A percentile compares a stretch with the other conserved stretches of the same genome.
These are phyloP conservation scores for Octodon degus DNA, from an alignment of 2,113 vertebrate genomes.

Conservation along the genomic window DNA sequence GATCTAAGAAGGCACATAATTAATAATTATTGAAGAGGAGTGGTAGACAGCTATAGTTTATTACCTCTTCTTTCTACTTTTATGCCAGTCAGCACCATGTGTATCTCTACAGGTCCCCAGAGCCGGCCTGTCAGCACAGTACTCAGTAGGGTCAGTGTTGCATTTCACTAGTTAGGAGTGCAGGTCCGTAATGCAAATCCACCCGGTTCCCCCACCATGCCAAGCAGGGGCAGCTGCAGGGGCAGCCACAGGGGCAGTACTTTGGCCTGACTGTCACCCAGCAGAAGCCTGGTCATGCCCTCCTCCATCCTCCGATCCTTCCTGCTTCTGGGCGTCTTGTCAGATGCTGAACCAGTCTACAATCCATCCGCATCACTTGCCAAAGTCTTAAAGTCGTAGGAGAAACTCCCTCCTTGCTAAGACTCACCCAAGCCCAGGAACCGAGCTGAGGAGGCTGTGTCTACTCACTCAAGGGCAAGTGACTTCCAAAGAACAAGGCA, in stretches of 20 bases:
- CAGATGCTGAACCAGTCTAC: background rate
- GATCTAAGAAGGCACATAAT: background rate
- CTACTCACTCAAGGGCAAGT: background rate
- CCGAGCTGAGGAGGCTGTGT: rapidly evolving
- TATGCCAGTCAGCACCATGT: constrained; percentile 53
- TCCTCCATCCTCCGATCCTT: background rate
- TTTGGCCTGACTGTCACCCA: background rate
- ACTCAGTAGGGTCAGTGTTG: background rate
- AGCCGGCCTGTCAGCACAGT: constrained; percentile 12
- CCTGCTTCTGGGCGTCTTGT: background rate
- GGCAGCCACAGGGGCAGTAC: background rate
- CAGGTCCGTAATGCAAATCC: background rate
- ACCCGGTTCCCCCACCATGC: constrained; percentile 19
- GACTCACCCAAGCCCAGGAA: background rate
- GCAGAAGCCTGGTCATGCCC: background rate
- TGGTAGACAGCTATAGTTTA: background rate
- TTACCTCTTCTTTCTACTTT: background rate
- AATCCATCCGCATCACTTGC: background rate
- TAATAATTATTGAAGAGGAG: background rate
- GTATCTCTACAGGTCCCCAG: background rate
- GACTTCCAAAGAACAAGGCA: background rate
- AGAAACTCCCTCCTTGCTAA: background rate
- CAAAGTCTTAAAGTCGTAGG: constrained; percentile 15
- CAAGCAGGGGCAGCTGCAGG: background rate
- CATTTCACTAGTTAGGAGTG: constrained; percentile 8